Base-by-base conservation (phyloP, 2,113 vertebrate species). In the Apteryx mantelli region DNA sequence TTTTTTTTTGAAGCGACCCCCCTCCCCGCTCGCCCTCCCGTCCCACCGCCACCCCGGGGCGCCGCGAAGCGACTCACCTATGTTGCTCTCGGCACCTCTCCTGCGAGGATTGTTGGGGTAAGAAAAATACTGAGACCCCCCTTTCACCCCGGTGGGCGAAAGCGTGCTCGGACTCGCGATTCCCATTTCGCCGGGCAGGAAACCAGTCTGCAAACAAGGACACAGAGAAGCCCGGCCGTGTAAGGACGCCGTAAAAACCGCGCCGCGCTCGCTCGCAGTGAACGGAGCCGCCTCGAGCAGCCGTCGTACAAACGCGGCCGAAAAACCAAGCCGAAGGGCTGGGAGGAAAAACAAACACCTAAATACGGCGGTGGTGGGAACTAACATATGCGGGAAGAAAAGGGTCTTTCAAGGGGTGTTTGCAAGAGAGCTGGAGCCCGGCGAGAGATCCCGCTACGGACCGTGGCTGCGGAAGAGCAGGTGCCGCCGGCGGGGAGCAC, bases 101-200 rank as follows among this genome's bases (percentile, higher is more conserved):
- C 99, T 98, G 86, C 99, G 98, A 92, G 99, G 98, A 93, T 99
- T 99, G 98, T 98, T 98, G 71, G 99, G 95, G 94, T 99, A 99
- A 11, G 99, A 98, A 95, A 99, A 99, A 98, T 99, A 99, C 96
- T 99, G 99, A 60, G 99, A 98, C 64, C 98, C 97, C 10, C 99
- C 98, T 97, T 99, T 99, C 58, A 98, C 92, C 55, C 98, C 99
- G 0, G 99, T 99, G 58, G 99, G 99, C 52, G 99, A 99, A 91
- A 99, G 98, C 0, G 99, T 98, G 97, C 99, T 99, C 0, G 99
- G 98, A 77, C 98, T 99, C 34, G 98, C 96, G 86, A 99, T 99
- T 56, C 98, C 98, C 96, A 99, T 98, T 73, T 99, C 99, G 2
- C 98, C 96, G 13, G 99, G 98, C 92, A 99, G 98, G 97, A 99